These are phyloP conservation scores for Elanoides forficatus DNA, from an alignment of 2,113 vertebrate species.

Conservation along the genomic window DNA sequence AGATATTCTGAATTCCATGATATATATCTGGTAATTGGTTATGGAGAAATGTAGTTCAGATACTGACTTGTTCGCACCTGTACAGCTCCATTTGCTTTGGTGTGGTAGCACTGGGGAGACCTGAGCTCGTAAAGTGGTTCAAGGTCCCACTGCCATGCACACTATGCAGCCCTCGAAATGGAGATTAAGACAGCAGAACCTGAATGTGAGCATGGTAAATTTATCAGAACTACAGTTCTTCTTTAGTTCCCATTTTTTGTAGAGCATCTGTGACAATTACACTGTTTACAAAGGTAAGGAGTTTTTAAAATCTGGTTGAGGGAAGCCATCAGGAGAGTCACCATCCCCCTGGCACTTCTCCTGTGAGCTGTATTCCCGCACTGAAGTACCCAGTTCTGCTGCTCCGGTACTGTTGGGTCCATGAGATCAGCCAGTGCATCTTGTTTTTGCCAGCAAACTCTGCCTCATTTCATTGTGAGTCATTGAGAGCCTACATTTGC, in stretches of 20 bases:
- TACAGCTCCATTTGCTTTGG: not conserved
- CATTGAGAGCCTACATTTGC: not conserved
- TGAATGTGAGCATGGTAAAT: not conserved
- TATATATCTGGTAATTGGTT: not conserved
- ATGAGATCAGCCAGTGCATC: not conserved
- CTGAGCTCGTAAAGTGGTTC: not conserved
- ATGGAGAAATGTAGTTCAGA: not conserved
- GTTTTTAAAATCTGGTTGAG: not conserved
- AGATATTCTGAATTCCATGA: not conserved
- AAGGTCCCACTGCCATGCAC: too few relatives aligned
- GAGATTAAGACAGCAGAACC: not conserved
- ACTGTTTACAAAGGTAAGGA: not conserved
- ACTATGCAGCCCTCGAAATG: not conserved
- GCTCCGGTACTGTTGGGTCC: rapidly evolving
- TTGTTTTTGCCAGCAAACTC: not conserved
- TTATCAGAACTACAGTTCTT: not conserved
- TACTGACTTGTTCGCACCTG: not conserved
- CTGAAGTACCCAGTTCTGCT: not conserved
- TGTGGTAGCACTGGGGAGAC: not conserved
- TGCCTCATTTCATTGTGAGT: not conserved
- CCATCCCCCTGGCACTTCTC: not conserved
- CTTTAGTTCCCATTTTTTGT: not conserved
- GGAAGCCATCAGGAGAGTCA: not conserved
- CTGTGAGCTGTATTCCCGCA: not conserved
- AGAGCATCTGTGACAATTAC: not conserved